A percentile compares a stretch with the other conserved stretches of the same genome.
phyloP scores from a whole-genome alignment of 1,140 invertebrate species.

The Pteromalus puparum region DNA sequence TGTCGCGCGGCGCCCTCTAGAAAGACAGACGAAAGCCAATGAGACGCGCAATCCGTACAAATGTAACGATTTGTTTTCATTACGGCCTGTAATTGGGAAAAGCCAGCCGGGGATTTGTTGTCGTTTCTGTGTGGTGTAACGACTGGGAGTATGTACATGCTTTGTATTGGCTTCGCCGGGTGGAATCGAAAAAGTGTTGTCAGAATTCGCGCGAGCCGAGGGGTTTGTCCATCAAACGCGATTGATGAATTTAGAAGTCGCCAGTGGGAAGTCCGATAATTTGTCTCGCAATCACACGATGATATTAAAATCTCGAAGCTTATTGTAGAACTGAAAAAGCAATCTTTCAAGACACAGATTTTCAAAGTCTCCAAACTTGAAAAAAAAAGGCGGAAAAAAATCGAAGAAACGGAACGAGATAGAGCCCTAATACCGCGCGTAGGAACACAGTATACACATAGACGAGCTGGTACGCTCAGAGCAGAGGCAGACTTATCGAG shows the following conservation, averaged over 20 bases:
- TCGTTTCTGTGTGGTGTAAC: too few species aligned
- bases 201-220: conserved; percentile 5
- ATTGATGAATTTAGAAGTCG: conserved; percentile 3
- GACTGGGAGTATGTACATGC: too few species aligned
- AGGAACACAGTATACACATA: not conserved
- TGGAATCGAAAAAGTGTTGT: conserved; percentile 11
- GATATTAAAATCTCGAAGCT: not conserved
- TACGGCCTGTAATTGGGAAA: conserved; percentile 57
- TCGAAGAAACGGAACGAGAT: not conserved
- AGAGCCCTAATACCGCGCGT: not conserved
- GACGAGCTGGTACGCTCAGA: conserved; percentile 38
- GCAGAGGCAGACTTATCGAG: conserved; percentile 11
- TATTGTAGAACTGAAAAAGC: too few species aligned
- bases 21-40: conserved; percentile 44
- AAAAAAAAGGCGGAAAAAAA: not conserved
- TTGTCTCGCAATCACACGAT: too few species aligned
- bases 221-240: too few species aligned
- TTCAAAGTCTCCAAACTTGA: not conserved
- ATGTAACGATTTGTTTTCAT: conserved; percentile 73
- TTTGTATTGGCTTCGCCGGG: not conserved
- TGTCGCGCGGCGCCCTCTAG: conserved; percentile 54
- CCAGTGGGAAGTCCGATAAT: too few species aligned
- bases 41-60: conserved; percentile 62
- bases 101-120: too few species aligned
- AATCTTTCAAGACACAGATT: not conserved